phyloP scores from a whole-genome alignment of 2,113 vertebrate genomes.

The Osmerus mordax region DNA sequence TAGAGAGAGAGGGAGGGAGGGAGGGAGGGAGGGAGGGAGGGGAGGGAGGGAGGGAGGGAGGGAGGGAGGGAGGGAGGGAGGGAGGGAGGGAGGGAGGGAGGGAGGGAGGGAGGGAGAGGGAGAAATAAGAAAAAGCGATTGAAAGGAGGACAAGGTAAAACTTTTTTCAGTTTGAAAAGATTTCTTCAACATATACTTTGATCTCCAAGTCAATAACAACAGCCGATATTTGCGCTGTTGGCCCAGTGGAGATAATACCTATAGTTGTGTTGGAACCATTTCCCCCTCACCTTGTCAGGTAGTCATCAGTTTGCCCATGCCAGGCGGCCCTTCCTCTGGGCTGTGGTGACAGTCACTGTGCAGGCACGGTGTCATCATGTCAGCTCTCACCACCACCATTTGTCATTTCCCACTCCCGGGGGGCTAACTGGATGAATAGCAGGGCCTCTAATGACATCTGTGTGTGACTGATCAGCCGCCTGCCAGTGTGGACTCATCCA shows the following conservation, averaged over 20 bases:
- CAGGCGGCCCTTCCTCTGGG: slow-evolving; percentile 7
- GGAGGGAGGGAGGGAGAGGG: too few species aligned
- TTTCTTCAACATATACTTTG: not conserved
- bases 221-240: not conserved
- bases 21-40: too few species aligned
- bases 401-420: slow-evolving; percentile 42
- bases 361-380: slow-evolving; percentile 2
- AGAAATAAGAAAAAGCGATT: too few species aligned
- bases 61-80: too few species aligned
- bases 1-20: too few species aligned
- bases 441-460: slow-evolving; percentile 42
- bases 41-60: too few species aligned
- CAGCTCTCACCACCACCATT: slow-evolving; percentile 17
- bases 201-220: slow-evolving; percentile 3
- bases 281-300: slow-evolving; percentile 29
- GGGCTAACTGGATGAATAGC: slow-evolving; percentile 52
- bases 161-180: too few species aligned
- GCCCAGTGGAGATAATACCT: slow-evolving; percentile 1
- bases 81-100: too few species aligned
- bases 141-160: too few species aligned
- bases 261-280: not conserved
- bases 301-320: slow-evolving; percentile 25
- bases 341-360: slow-evolving; percentile 22
- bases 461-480: slow-evolving; percentile 32
- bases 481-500: slow-evolving; percentile 25